Base-by-base conservation (phyloP, 2,888 invertebrate species). In the Hecatera dysodea region DNA sequence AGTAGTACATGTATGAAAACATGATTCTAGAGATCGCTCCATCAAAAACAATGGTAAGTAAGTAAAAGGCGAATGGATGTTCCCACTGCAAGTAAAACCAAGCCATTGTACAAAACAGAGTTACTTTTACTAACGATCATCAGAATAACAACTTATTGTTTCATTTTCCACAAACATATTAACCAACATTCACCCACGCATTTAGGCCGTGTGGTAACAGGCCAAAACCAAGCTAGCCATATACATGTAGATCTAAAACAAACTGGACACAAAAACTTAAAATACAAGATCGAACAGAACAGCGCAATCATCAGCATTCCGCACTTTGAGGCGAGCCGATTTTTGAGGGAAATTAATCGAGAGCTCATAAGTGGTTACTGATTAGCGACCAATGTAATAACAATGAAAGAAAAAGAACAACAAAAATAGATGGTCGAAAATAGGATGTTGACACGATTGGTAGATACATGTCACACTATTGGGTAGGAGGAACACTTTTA, bases 41-140 rank as follows among this genome's bases (percentile, higher is more conserved):
- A 82, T 88, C 75, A 80, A 86, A 90, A 90, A 93, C 91, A 92
- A 92, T 92, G 89, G 90, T 88, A 91, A 93, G 93, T 93, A 93
- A 91, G 93, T 93, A 93, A 91, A 91, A 92, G 90, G 91, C 85
- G 87, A 89, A 87, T 89, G 86, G 86, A 88, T 89, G 88, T 92
- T 93, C 91, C 88, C 92, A 93, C 90, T 90, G 86, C 84, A 86
- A 84, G 82, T 87, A 88, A 88, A 86, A 88, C 83, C 85, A 84
- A 83, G 75, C 87, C 80, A 91, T 91, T 91, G 91, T 91, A 87
- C 86, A 86, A 84, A 86, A 81, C 87, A 85, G 77, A 87, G 84
- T 89, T 87, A 92, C 92, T 93, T 93, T 93, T 93, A 92, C 92
- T 91, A 87, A 89, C 86, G 84, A 86, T 82, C 80, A 81, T 81